Conservation (phyloP, 2,113 vertebrate species). For the Pardalotus punctatus region DNA sequence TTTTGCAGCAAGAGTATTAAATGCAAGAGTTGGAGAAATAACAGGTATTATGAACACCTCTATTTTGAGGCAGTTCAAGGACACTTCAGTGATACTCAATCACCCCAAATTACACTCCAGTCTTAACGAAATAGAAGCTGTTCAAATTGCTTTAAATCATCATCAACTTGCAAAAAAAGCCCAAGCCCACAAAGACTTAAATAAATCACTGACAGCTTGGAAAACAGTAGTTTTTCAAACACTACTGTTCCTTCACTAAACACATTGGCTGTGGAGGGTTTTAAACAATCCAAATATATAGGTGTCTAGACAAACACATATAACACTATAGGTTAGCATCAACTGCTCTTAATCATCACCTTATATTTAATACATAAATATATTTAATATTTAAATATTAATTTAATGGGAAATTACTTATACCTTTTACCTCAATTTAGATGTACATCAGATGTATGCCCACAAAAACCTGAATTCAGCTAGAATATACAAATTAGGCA, state of each 20-base stretch:
- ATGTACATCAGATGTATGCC: not conserved
- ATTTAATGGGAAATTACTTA: not conserved
- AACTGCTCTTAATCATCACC: not conserved
- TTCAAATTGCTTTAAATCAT: not conserved
- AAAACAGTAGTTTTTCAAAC: not conserved
- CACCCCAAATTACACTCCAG: not conserved
- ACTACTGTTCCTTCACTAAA: not conserved
- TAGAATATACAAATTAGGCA: not conserved
- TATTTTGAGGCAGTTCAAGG: not conserved
- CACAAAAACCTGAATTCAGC: not conserved
- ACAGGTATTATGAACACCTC: not conserved
- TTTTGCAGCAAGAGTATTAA: not conserved
- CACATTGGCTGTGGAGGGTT: not conserved
- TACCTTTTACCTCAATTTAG: not conserved
- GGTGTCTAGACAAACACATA: not conserved
- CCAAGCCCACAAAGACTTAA: not conserved
- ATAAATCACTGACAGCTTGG: not conserved
- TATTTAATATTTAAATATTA: too few relatives aligned
- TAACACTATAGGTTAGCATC: not conserved
- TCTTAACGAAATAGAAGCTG: not conserved
- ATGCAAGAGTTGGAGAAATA: not conserved
- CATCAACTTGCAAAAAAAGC: not conserved
- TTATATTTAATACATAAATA: not conserved
- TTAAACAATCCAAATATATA: not conserved
- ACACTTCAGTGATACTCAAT: not conserved